These are phyloP conservation scores for Pardalotus punctatus DNA, from an alignment of 2,113 vertebrate species.

Conservation along the genomic window DNA sequence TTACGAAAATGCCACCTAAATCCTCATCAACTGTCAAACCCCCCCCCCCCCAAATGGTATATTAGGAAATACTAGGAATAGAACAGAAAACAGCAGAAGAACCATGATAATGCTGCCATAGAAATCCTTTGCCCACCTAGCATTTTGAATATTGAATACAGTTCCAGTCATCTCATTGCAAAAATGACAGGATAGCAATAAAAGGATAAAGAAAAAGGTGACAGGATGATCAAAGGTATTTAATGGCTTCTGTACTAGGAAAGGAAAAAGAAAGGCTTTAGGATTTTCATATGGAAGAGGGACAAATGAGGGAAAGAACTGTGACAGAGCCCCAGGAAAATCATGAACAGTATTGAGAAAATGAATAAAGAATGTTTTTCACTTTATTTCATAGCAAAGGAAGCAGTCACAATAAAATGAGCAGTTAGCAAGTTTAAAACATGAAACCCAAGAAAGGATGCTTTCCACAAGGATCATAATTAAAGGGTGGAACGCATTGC, in stretches of 20 bases:
- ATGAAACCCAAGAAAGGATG: background rate
- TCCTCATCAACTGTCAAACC: background rate
- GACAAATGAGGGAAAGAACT: background rate
- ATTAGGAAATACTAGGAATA: constrained; percentile 1
- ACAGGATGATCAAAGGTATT: constrained; percentile 3
- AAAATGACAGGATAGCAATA: background rate
- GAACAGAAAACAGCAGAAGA: background rate
- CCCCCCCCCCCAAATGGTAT: background rate
- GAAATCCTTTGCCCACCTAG: background rate
- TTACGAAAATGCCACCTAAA: constrained; percentile 12
- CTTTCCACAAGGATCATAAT: background rate
- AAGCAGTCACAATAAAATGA: background rate
- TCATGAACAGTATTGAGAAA: background rate
- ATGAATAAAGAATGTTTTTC: background rate
- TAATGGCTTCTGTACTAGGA: background rate
- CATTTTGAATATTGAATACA: background rate
- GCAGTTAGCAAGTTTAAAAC: background rate
- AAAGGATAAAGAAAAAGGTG: constrained; percentile 4
- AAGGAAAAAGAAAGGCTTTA: background rate
- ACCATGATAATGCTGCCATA: background rate
- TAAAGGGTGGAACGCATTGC: background rate
- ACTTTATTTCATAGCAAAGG: background rate
- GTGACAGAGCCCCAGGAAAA: background rate
- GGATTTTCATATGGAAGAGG: background rate
- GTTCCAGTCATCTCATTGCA: background rate